Evolutionary conservation across 2,113 vertebrate genomes (phyloP).

Genomic region (Siniperca chuatsi): DNA sequence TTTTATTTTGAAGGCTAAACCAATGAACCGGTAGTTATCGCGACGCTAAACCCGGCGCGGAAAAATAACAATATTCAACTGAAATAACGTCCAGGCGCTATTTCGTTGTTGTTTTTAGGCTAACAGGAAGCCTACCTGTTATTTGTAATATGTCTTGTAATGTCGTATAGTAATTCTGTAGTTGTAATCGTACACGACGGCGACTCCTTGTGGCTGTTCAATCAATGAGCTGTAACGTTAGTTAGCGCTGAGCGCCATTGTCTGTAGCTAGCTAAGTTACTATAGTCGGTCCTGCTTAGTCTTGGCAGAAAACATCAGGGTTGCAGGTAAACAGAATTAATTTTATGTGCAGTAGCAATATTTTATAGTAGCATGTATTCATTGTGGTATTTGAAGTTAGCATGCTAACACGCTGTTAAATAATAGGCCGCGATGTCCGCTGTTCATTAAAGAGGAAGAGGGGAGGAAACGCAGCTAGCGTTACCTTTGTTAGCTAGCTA

Average conservation of each 20-base stretch:
- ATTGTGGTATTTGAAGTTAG: background rate
- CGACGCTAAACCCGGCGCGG: background rate
- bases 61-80: background rate
- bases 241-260: slow-evolving; percentile 41
- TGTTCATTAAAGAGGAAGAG: slow-evolving; percentile 27
- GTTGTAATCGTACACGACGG: background rate
- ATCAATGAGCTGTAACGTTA: background rate
- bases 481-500: slow-evolving; percentile 63
- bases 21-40: background rate
- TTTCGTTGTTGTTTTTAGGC: background rate
- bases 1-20: slow-evolving; percentile 41
- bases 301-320: slow-evolving; percentile 28
- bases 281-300: slow-evolving; percentile 3
- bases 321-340: slow-evolving; percentile 59
- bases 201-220: slow-evolving; percentile 51
- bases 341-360: fast-evolving
- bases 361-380: too few species aligned
- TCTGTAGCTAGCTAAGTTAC: slow-evolving; percentile 36
- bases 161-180: background rate
- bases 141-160: background rate
- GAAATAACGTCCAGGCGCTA: background rate
- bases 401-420: slow-evolving; percentile 37
- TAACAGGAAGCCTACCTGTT: fast-evolving
- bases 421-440: slow-evolving; percentile 55
- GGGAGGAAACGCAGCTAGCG: background rate